A percentile compares a stretch with the other conserved stretches of the same genome.
These are phyloP conservation scores for Melangyna quadrimaculata DNA, from an alignment of 2,888 invertebrate species.

Conservation along the genomic window DNA sequence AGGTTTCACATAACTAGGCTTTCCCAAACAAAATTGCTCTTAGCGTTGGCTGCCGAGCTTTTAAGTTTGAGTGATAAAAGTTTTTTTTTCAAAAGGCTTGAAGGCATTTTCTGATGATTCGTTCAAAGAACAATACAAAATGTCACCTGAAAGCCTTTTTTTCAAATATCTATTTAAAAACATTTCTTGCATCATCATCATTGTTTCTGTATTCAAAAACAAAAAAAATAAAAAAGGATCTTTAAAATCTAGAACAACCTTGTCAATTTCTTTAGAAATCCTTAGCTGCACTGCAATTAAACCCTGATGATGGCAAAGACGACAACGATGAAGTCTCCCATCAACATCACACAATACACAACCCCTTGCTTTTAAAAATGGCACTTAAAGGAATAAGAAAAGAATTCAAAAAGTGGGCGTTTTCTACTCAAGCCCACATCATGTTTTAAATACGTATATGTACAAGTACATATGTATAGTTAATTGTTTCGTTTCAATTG, in stretches of 20 bases:
- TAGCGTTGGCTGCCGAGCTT: no score
- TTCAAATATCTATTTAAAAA: not conserved
- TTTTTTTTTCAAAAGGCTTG: not conserved
- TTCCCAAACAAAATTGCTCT: not conserved
- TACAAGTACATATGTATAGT: conserved; percentile 14
- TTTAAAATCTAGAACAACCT: conserved; percentile 60
- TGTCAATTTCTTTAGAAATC: conserved; percentile 48
- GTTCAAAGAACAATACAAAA: not conserved
- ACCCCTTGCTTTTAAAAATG: not conserved
- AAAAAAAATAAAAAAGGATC: not conserved
- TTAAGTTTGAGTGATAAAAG: no score
- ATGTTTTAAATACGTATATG: conserved; percentile 21
- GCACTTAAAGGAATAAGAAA: conserved; percentile 28
- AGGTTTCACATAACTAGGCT: no score
- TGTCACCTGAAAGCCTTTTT: conserved; percentile 28
- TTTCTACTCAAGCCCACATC: conserved; percentile 38
- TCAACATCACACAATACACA: not conserved
- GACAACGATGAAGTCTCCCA: not conserved
- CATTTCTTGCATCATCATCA: conserved; percentile 5
- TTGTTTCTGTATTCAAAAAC: not conserved
- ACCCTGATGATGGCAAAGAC: conserved; percentile 16
- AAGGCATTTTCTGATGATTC: not conserved
- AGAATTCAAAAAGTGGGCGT: conserved; percentile 62
- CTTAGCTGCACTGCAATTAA: conserved; percentile 57
- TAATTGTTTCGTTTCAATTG: conserved; percentile 68